These are phyloP conservation scores for Taurulus bubalis DNA, from an alignment of 2,113 vertebrate species.

Conservation along the genomic window DNA sequence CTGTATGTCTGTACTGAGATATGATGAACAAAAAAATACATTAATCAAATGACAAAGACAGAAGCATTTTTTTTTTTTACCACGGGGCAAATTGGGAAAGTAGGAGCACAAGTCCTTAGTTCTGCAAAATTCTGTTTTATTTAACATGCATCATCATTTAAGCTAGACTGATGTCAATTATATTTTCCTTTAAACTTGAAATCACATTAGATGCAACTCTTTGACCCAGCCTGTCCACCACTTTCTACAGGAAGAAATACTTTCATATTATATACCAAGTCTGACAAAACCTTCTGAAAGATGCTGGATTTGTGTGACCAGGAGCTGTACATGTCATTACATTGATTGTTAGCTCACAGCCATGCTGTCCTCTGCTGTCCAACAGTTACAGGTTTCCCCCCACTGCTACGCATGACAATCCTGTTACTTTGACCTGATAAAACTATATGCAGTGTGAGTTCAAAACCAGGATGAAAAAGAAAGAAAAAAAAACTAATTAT, in stretches of 20 bases:
- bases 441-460: slow-evolving; percentile 60
- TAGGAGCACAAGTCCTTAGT: background rate
- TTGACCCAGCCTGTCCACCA: background rate
- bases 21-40: slow-evolving; percentile 17
- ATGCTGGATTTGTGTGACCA: background rate
- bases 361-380: slow-evolving; percentile 72
- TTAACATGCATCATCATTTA: background rate
- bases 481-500: slow-evolving; percentile 69
- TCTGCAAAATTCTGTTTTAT: background rate
- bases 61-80: background rate
- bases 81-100: background rate
- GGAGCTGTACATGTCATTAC: background rate
- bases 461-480: slow-evolving; percentile 71
- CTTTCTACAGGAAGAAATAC: background rate
- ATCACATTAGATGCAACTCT: background rate
- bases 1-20: background rate
- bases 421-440: slow-evolving; percentile 79
- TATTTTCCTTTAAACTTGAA: background rate
- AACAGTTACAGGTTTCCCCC: background rate
- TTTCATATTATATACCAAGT: background rate
- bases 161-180: background rate
- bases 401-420: slow-evolving; percentile 1
- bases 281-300: background rate
- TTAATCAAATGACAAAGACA: background rate
- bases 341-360: background rate